Evolutionary conservation across 2,888 invertebrate genomes (phyloP), one percentile per base, ranked within the genome.

Genomic region (Biston stratarius): DNA sequence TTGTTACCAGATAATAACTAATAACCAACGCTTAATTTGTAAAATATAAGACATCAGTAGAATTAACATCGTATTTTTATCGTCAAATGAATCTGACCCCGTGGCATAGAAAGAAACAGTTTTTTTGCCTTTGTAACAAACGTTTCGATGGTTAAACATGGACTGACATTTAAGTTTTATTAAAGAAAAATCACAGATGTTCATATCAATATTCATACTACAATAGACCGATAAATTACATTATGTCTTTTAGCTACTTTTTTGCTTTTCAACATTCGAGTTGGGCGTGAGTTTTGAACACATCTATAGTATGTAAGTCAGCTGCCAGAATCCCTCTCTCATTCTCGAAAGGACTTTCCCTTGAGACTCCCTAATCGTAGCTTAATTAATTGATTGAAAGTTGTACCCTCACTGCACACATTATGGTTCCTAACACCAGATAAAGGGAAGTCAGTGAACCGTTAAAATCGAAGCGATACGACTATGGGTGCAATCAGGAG

Each of bases 381-480:
- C 83, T 84, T 91, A 93, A 94, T 93, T 92, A 94, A 94, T 93
- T 92, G 92, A 94, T 94, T 85, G 92, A 92, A 92, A 92, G 86
- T 91, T 91, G 86, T 90, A 85, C 91, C 91, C 90, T 86, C 85
- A 80, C 86, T 86, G 88, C 90, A 88, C 87, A 89, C 90, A 90
- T 89, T 90, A 90, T 82, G 89, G 83, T 89, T 90, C 92, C 89
- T 88, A 84, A 85, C 86, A 80, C 77, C 82, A 90, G 92, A 92
- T 92, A 92, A 92, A 92, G 89, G 89, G 83, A 85, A 87, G 76
- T 84, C 90, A 88, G 77, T 85, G 86, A 87, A 82, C 88, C 90
- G 91, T 89, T 88, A 89, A 92, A 66, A 53, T 83, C 87, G 85
- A 88, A 83, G 83, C 77, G 86, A 88, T 89, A 38, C 24, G 24